Evolutionary conservation across 1,140 invertebrate species (phyloP), one percentile per base, ranked within the genome.

Genomic region (Zaprionus kolodkinae): DNA sequence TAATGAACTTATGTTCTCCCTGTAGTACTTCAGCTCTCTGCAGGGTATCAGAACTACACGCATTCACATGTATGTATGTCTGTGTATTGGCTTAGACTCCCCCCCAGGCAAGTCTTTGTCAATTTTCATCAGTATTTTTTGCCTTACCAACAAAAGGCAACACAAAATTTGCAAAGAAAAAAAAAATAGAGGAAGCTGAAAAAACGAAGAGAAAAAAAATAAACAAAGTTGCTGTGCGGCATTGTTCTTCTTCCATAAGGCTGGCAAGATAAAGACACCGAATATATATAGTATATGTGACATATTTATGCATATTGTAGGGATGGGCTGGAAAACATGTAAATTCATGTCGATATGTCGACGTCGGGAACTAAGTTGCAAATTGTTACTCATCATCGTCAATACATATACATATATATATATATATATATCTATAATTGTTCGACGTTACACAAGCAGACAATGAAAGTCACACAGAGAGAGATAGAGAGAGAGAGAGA

Each of bases 371-470:
- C 52, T 54, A 65, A 68, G 72, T 72, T 52, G 7, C 66, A 74
- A 73, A 72, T 69, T 84, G 81, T 78, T 73, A 75, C 61, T 61
- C 81, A 73, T 84, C 81, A 69, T 75, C 64, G 75, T 67, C 68
- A 74, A 76, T 38, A 43, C 15, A 12, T 38, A 45, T 45, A 85
- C 63, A 35, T 5, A 43, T 45, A 12, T 38, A 45, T 45, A 85
- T 66, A 35, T 5, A 45, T 45, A 12, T 38, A 45, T 45, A 80
- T 70, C 81, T 85, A 78, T 84, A 80, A 84, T 84, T 84, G 81
- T 84, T 65, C 43, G 64, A 75, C 48, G 80, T 79, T 76, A 45
- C 72, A 64, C 71, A 76, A 82, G 12, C 55, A 65, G 55, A 72
- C 68, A 76, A 72, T 66, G 68, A 63, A 72, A 71, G 56, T 60